Evolutionary conservation across 1,140 invertebrate genomes (phyloP).

Genomic region (Meteorus sp.): DNA sequence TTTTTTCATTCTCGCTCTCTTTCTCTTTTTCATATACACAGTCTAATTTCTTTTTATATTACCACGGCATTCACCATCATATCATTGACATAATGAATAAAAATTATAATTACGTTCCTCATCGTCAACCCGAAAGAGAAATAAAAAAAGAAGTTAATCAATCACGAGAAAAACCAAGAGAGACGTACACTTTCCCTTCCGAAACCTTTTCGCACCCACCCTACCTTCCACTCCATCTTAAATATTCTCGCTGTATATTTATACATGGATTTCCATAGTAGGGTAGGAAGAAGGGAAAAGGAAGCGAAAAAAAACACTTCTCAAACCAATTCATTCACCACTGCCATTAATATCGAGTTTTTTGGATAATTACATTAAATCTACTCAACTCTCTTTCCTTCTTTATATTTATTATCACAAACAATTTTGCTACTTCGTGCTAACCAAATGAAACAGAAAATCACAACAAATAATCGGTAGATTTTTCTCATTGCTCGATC

Average conservation of each 20-base stretch:
- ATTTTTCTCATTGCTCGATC: too few species aligned
- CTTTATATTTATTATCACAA: not conserved
- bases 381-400: slow-evolving; percentile 27
- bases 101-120: slow-evolving; percentile 61
- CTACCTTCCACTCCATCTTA: too few species aligned
- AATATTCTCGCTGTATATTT: too few species aligned
- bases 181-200: slow-evolving; percentile 19
- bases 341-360: slow-evolving; percentile 11
- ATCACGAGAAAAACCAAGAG: slow-evolving; percentile 44
- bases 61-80: not conserved
- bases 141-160: slow-evolving; percentile 60
- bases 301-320: slow-evolving; percentile 6
- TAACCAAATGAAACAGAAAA: too few species aligned
- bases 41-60: not conserved
- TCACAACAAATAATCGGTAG: too few species aligned
- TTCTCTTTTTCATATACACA: too few species aligned
- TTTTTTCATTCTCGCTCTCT: slow-evolving; percentile 4
- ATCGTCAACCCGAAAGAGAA: slow-evolving; percentile 25
- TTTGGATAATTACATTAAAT: slow-evolving; percentile 11
- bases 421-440: too few species aligned
- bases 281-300: too few species aligned
- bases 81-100: slow-evolving; percentile 53
- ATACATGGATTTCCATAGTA: too few species aligned
- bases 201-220: not conserved
- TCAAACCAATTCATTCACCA: slow-evolving; percentile 5